Evolutionary conservation across 1,140 invertebrate species (phyloP), one percentile per base, ranked within the genome.

Genomic region (Heliconius hermathena): DNA sequence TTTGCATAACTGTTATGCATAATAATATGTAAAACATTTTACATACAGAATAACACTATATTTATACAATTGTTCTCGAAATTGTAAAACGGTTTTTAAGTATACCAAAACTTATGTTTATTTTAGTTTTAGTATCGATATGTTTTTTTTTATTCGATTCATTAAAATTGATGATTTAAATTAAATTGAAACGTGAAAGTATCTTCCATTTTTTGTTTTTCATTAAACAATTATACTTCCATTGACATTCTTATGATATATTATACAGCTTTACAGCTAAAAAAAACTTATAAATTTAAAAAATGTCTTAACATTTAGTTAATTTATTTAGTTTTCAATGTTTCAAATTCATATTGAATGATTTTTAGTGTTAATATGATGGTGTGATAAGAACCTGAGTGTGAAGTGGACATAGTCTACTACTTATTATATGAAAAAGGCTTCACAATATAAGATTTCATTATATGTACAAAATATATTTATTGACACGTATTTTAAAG

Each of bases 41-140:
- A 66, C 60, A 66, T 66, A 66, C 60, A 66, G 26, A 66, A 18
- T 66, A 66, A 66, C n/a, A 22, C 22, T 66, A 29, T 66, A 66
- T 66, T 29, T 66, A 66, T 66, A 66, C 22, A 66, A 66, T 11
- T 26, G 26, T 57, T 57, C 60, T 26, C n/a, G 60, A 66, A 66
- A 29, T 29, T 13, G n/a, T 29, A 22, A 26, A 26, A 16, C 13
- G 13, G 22, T 66, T 29, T 22, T 26, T 66, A n/a, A 13, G 11
- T 66, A 57, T 22, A 57, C 54, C 54, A 57, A 57, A n/a, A 57
- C 54, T 60, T 26, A 66, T 13, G 60, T 29, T 29, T 22, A 66
- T 22, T 66, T 66, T 66, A 66, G 22, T 29, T 13, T 29, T 26
- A 66, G 0, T 60, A 60, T 5, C 8, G 57, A 60, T 11, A 11